Percentiles rank a stretch among this genome's conserved stretches.
phyloP scores from a whole-genome alignment of 1,140 invertebrate genomes.

The Sinonovacula constricta region DNA sequence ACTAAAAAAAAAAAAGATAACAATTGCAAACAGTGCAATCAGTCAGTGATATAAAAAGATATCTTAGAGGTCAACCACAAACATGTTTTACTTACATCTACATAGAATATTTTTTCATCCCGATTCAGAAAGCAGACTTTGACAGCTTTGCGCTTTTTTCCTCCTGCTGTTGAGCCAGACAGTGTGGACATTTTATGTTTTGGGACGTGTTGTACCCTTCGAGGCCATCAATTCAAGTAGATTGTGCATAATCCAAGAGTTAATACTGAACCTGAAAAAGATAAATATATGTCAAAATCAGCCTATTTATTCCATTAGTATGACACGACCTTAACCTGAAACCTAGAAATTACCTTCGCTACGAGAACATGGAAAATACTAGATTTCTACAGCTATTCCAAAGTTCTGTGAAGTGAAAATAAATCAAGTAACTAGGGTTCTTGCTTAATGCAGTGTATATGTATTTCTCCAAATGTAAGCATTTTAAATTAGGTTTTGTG shows the following conservation, averaged over 20 bases:
- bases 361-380: background rate
- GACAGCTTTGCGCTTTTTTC: constrained; percentile 70
- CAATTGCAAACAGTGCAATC: no score
- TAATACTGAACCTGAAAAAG: background rate
- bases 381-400: no score
- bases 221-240: no score
- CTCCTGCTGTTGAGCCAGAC: constrained; percentile 50
- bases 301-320: constrained; percentile 14
- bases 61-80: no score
- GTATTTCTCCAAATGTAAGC: no score
- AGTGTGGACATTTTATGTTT: constrained; percentile 57
- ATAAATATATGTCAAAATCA: constrained; percentile 1
- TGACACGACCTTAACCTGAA: constrained; percentile 4
- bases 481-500: no score
- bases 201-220: no score
- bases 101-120: constrained; percentile 63
- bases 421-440: no score
- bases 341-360: constrained; percentile 1
- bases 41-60: no score
- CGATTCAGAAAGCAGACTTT: constrained; percentile 67
- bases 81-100: constrained; percentile 72
- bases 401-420: no score
- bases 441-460: no score
- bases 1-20: background rate
- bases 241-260: no score